Base-by-base conservation (phyloP, 2,113 vertebrate species). In the Syngnathus scovelli region DNA sequence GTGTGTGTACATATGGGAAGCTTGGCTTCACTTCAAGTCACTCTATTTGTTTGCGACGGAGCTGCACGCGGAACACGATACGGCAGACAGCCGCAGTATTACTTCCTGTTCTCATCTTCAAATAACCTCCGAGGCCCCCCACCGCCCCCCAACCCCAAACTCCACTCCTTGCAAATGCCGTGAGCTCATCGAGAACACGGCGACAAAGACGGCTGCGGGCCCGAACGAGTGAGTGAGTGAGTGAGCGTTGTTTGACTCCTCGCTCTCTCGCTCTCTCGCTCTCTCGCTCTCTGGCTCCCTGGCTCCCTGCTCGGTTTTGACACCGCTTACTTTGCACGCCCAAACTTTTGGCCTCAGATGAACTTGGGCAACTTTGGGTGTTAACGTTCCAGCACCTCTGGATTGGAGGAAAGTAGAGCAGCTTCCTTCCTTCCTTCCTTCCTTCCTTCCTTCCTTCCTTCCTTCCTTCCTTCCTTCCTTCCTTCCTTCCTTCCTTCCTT, bases 91-190 rank as follows among this genome's bases (percentile, higher is more conserved):
- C 78, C 83, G 65, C 80, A 75, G 78, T 68, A 73, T 51, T 62
- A 74, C 80, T 75, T 78, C 76, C 78, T 78, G 74, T 83, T 85
- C 83, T 82, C 72, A 80, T 84, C 75, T 87, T 75, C 68, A 74
- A 81, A 74, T 76, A 55, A 55, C 52, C 52, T 27, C 52, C 52
- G 27, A 13, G 7, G 21, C 52, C 21, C 51, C 10, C n/a, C 4
- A n/a, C n/a, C n/a, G n/a, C 44, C 23, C 4, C 10, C n/a, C 19
- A 7, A 7, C 70, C 69, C 64, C 39, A 66, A 23, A 33, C 41
- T 4, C 41, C 11, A 54, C 75, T 82, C 56, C 75, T 82, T 83
- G 72, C 77, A 79, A 83, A 83, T 75, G 72, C 69, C 63, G 76
- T 61, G 75, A 84, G 80, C 73, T 84, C 71, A 68, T 77, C 74